phyloP scores from a whole-genome alignment of 2,113 vertebrate genomes.

The Oxygymnocypris stewartii region DNA sequence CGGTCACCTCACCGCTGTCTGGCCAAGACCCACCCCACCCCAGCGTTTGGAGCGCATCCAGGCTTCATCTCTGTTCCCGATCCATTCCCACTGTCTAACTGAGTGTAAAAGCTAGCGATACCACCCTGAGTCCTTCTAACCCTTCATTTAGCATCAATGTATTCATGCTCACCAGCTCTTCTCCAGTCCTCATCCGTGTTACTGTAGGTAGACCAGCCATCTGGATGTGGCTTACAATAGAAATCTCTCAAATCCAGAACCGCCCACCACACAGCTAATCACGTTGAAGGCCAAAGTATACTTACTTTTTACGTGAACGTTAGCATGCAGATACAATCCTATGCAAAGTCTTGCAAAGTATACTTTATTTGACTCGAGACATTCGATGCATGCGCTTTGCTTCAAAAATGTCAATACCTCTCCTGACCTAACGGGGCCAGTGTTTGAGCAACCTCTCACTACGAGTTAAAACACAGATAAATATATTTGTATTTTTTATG shows the following conservation, averaged over 20 bases:
- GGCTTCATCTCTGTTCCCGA: constrained; percentile 22
- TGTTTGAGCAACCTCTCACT: too few species aligned
- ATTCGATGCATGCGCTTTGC: too few species aligned
- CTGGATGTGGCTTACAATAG: background rate
- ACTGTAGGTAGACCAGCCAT: constrained; percentile 12
- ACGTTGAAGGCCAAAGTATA: too few species aligned
- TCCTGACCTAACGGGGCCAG: too few species aligned
- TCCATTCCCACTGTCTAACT: constrained; percentile 30
- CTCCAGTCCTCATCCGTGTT: background rate
- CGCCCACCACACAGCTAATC: too few species aligned
- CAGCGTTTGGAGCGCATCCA: constrained; percentile 71
- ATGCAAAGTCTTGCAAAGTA: too few species aligned
- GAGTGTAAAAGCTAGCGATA: background rate
- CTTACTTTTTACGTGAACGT: too few species aligned
- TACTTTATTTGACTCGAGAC: too few species aligned
- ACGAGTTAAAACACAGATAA: too few species aligned
- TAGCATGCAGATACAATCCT: too few species aligned
- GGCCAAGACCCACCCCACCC: constrained; percentile 69
- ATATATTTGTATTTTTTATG: too few species aligned
- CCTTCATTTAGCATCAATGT: background rate
- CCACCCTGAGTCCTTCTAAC: constrained; percentile 6
- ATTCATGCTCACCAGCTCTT: background rate
- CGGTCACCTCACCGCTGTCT: constrained; percentile 76
- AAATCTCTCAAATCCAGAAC: constrained; percentile 2
- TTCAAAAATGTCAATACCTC: too few species aligned